Evolutionary conservation across 2,888 invertebrate species (phyloP), one percentile per base, ranked within the genome.

Genomic region (Sinodicranocentrus sp.): DNA sequence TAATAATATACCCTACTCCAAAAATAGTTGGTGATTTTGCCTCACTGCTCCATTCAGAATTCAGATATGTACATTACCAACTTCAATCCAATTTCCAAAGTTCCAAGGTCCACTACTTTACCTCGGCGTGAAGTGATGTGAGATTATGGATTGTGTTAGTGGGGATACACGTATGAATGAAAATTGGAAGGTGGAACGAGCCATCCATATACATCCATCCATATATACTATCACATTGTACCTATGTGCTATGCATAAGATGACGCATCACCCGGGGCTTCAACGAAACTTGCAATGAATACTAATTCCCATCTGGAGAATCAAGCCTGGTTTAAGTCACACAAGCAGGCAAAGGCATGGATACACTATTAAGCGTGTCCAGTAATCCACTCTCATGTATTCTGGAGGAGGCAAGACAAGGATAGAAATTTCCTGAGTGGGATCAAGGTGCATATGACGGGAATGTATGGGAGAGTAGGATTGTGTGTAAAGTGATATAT

Each of bases 71-170:
- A 33, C 10, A 33, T 33, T 33, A 33, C 33, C 48, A 19, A 59
- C 17, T 63, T 3, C 43, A 68, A 78, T 70, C 71, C 78, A 70
- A 70, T 78, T 78, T 78, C 78, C 78, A 70, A 78, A 78, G 70
- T 78, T 78, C 78, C 78, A 78, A 78, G 78, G 78, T 78, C 70
- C 48, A 70, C 19, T n/a, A 33, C 33, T 10, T 33, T 33, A 10
- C 33, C 33, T 33, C 33, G 33, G 5, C 33, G 52, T 13, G 52
- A 13, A 52, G 10, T 13, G 13, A 8, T 13, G n/a, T n/a, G n/a
- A n/a, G n/a, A n/a, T n/a, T n/a, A 6, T 39, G 8, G 39, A 6
- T 39, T 39, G 6, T 39, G 6, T 39, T 6, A 39, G 13, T 39
- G 39, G 39, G 13, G 13, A 39, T 39, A 39, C 13, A 39, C 13